Percentiles rank a stretch among this genome's conserved stretches.
phyloP scores from a whole-genome alignment of 2,113 vertebrate species.

The Pelobates fuscus region DNA sequence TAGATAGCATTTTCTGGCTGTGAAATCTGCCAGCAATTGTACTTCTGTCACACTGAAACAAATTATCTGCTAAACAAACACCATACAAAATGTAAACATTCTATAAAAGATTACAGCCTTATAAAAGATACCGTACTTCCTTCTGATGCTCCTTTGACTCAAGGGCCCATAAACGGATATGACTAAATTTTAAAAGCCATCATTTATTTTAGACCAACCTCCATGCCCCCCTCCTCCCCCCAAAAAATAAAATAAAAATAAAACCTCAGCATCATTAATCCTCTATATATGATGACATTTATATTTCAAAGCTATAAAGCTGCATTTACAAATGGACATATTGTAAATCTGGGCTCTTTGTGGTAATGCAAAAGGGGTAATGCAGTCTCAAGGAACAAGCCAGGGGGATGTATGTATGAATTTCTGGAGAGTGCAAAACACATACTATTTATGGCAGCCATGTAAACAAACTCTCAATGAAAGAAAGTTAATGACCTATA shows the following conservation, averaged over 20 bases:
- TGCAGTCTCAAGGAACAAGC: not conserved
- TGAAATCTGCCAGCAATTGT: not conserved
- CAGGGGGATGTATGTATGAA: constrained; percentile 3
- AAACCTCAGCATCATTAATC: too few species aligned
- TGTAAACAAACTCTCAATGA: constrained; percentile 76
- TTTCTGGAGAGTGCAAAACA: constrained; percentile 19
- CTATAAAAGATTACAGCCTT: not conserved
- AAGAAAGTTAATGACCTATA: constrained; percentile 80
- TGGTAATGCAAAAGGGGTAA: not conserved
- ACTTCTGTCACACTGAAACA: not conserved
- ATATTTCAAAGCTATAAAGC: too few species aligned
- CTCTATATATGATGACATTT: too few species aligned
- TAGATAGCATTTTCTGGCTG: not conserved
- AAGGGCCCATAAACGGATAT: not conserved
- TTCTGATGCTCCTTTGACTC: not conserved
- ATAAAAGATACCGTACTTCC: not conserved
- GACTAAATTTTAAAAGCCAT: not conserved
- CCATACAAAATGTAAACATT: not conserved
- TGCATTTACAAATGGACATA: not conserved
- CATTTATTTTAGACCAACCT: too few species aligned
- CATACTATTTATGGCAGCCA: constrained; percentile 55
- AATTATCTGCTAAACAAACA: not conserved
- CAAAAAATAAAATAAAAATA: too few species aligned
- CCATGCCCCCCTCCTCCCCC: too few species aligned
- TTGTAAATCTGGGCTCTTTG: not conserved